These are phyloP conservation scores for Campopleginae sp. DNA, from an alignment of 2,888 invertebrate genomes.

Conservation along the genomic window DNA sequence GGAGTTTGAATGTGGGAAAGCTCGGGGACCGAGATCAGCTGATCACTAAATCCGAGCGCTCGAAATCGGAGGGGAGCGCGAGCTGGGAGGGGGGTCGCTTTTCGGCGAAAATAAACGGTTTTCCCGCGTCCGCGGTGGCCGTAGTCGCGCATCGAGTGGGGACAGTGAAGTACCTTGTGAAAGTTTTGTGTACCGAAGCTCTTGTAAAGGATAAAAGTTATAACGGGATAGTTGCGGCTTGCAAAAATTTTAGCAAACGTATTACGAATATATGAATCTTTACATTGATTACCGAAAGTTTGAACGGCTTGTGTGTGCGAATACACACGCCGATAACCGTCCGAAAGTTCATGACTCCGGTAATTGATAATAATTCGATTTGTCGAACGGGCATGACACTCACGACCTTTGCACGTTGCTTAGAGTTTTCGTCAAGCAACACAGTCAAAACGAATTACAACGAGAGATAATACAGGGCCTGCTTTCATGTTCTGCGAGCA, in stretches of 20 bases:
- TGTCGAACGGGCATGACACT: conserved; percentile 55
- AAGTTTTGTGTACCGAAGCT: not conserved
- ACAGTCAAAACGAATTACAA: conserved; percentile 37
- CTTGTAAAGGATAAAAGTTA: not conserved
- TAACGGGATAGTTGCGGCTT: not conserved
- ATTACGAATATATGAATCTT: not conserved
- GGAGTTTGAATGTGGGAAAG: not conserved
- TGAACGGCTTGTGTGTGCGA: conserved; percentile 3
- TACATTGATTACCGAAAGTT: not conserved
- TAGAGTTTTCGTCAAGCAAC: conserved; percentile 34
- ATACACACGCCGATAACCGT: conserved; percentile 11
- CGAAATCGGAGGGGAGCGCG: not conserved
- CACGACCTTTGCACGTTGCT: conserved; percentile 41
- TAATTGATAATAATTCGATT: conserved; percentile 60
- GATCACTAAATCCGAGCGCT: not conserved
- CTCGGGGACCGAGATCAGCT: not conserved
- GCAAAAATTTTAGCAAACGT: not conserved
- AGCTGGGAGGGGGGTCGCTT: not conserved
- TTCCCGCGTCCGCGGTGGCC: conserved; percentile 14
- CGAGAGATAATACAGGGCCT: conserved; percentile 54
- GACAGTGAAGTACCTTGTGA: not conserved
- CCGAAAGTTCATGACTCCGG: conserved; percentile 52
- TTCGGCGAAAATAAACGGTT: not conserved
- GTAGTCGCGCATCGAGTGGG: conserved; percentile 13
- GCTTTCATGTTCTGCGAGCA: conserved; percentile 4